Evolutionary conservation across 2,113 vertebrate genomes (phyloP).

Genomic region (Passer domesticus): DNA sequence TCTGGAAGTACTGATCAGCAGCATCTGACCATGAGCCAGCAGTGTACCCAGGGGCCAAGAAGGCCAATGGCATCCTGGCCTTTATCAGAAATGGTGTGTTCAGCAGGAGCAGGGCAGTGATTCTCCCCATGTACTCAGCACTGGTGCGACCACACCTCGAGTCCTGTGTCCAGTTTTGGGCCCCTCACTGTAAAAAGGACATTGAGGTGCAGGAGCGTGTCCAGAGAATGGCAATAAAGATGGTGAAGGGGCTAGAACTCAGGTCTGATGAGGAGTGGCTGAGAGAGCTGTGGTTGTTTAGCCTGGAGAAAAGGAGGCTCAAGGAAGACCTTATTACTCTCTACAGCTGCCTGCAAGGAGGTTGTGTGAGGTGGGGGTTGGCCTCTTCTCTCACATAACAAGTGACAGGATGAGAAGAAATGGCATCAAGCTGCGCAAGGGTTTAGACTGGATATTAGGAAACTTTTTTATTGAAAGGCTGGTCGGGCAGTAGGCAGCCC

Average conservation of each 20-base stretch:
- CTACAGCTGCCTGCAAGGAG: not conserved
- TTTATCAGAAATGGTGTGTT: not conserved
- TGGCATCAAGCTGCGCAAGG: not conserved
- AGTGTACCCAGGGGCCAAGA: not conserved
- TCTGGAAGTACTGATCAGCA: not conserved
- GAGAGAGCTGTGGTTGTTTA: not conserved
- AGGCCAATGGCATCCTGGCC: not conserved
- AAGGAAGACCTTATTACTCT: not conserved
- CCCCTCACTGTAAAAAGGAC: not conserved
- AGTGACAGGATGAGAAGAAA: not conserved
- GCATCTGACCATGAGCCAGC: not conserved
- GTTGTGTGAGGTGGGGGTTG: not conserved
- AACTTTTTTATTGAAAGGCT: not conserved
- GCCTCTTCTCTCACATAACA: not conserved
- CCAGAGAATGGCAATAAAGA: not conserved
- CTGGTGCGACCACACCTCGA: not conserved
- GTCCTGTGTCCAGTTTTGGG: not conserved
- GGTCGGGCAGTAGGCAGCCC: fast-evolving
- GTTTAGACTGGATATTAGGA: not conserved
- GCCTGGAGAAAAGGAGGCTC: not conserved
- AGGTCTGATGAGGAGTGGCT: not conserved
- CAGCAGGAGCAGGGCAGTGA: not conserved
- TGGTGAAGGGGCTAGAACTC: not conserved
- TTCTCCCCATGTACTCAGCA: fast-evolving
- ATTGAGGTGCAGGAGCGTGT: not conserved